Base-by-base conservation (phyloP, 2,113 vertebrate genomes). In the Melanotaenia duboulayi region DNA sequence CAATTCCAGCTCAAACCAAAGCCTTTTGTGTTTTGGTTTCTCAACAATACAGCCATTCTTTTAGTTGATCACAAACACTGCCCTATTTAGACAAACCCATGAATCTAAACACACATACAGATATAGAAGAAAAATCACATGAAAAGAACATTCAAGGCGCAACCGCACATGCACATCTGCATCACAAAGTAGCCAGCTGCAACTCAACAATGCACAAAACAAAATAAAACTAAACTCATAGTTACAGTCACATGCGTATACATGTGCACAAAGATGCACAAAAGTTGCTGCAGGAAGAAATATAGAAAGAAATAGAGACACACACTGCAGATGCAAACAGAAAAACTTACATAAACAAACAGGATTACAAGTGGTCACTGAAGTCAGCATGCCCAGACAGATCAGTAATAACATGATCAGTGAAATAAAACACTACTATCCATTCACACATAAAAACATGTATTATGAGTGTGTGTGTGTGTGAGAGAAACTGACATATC, bases 1-100 rank as follows among this genome's bases (percentile, higher is more conserved):
- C 42, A 19, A 67, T 68, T 64, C 56, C 17, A 71, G 54, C 78
- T 82, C 75, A 65, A 66, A 86, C 42, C 46, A 73, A 84, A 56
- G 63, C 72, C 76, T 71, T 74, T 55, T 77, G 81, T 89, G 82
- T 91, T 85, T 77, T 83, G 65, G 59, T 79, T 82, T 65, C 71
- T 62, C 25, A 72, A 90, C 85, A 91, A 90, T 82, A 63, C 39
- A 24, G 23, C 66, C 24, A 84, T 87, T 89, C 71, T 84, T 19
- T 69, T 3, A 42, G 49, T 56, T 65, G 55, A 70, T 84, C 72
- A 88, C 76, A 84, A 78, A 84, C 83, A 81, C 50, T n/a, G 69
- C 69, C 80, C 49, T 81, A 79, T 84, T 86, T 81, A 73, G 77
- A 81, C 50, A 71, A 66, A 46, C 23, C 19, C 51, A 74, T 61